Percentiles rank a stretch among this genome's conserved stretches.
Conservation (phyloP, 2,797 vertebrate genomes). For the Apogon talboti region DNA sequence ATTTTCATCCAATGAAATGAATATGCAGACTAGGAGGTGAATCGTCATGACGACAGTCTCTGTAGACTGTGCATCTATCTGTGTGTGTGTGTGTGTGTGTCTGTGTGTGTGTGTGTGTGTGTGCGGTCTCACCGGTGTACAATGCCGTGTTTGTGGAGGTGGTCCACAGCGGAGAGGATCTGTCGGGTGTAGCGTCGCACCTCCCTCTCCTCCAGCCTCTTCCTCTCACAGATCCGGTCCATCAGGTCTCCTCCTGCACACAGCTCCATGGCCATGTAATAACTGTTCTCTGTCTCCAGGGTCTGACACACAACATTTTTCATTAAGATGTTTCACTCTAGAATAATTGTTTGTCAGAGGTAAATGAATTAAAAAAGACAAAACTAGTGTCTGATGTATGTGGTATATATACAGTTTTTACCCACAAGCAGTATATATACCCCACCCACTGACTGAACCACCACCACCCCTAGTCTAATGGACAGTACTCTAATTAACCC, state of each 20-base stretch:
- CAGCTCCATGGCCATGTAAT: conserved; percentile 91
- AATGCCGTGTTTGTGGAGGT: conserved; percentile 85
- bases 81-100: conserved; percentile 10
- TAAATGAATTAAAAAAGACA: neutral
- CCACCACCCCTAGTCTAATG: too few species aligned
- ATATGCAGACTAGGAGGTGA: too few species aligned
- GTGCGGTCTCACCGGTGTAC: conserved; percentile 83
- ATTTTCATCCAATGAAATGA: too few species aligned
- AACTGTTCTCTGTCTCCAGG: conserved; percentile 89
- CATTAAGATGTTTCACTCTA: neutral
- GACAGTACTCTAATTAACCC: too few species aligned
- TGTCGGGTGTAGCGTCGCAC: conserved; percentile 86
- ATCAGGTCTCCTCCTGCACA: conserved; percentile 88
- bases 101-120: conserved; percentile 10
- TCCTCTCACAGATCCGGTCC: conserved; percentile 87
- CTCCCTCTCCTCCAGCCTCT: conserved; percentile 86
- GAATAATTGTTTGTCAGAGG: neutral
- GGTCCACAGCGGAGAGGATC: conserved; percentile 86
- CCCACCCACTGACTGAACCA: too few species aligned
- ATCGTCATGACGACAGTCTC: too few species aligned
- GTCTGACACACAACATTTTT: conserved; percentile 69
- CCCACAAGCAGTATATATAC: too few species aligned
- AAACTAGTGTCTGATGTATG: too few species aligned
- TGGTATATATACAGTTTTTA: too few species aligned
- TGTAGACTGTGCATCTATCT: neutral